Base-by-base conservation (phyloP, 2,113 vertebrate species). In the Oncorhynchus kisutch region DNA sequence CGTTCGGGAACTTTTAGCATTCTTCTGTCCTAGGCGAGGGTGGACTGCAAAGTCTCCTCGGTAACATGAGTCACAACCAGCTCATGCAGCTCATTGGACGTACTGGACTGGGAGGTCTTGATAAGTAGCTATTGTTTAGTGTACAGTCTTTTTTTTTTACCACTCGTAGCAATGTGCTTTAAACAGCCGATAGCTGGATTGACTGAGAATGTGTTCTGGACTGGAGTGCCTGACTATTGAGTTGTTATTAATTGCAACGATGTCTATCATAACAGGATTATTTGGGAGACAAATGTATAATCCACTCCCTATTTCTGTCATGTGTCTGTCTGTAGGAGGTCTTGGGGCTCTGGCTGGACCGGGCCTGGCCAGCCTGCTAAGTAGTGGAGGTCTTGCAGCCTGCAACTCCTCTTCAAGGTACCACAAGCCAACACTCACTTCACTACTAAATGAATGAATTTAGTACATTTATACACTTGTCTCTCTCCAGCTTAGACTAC, bases 31-130 rank as follows among this genome's bases (percentile, higher is more conserved):
- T 92, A 99, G 96, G 95, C 48, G 97, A 99, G 86, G 97, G 97
- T 11, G 97, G 97, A 54, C 93, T 99, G 93, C 97, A 99, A 89
- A 99, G 96, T 91, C 96, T 99, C 88, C 91, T 99, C 92, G 97
- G 97, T 84, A 99, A 97, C 89, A 99, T 99, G 97, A 98, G 96
- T 87, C 97, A 98, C 92, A 98, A 98, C 92, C 97, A 99, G 92
- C 96, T 99, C 76, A 98, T 99, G 97, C 97, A 99, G 93, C 95
- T 99, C 83, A 98, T 99, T n/a, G n/a, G n/a, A n/a, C n/a, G n/a
- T n/a, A n/a, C n/a, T 57, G 97, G 97, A 85, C 95, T 99, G 22
- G 97, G 97, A 54, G 97, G 97, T 79, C 96, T 98, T 72, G 96
- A 96, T 99, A 91, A 51, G 90, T 80, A 13, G 48, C 9, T 34